Percentiles rank a stretch among this genome's conserved stretches.
Conservation (phyloP, 2,888 invertebrate genomes). For the Tachina grossa region DNA sequence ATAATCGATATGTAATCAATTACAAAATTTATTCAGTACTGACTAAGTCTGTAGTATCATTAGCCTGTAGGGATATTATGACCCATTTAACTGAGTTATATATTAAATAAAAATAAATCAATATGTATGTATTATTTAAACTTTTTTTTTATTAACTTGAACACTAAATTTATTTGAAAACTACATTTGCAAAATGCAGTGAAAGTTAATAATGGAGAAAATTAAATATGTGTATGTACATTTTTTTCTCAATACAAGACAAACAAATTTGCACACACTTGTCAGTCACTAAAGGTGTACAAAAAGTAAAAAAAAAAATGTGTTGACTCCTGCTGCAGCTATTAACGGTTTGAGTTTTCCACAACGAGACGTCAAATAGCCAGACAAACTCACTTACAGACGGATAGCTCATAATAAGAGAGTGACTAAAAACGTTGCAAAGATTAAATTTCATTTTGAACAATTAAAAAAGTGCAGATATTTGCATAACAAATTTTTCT, state of each 20-base stretch:
- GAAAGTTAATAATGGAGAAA: slow-evolving; percentile 63
- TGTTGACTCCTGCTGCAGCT: slow-evolving; percentile 55
- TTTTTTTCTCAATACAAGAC: slow-evolving; percentile 27
- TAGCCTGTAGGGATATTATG: too few relatives aligned
- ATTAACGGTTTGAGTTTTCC: slow-evolving; percentile 33
- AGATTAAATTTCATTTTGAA: slow-evolving; percentile 17
- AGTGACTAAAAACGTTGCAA: background rate
- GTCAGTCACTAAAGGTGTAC: slow-evolving; percentile 50
- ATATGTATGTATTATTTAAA: background rate
- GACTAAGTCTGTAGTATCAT: too few relatives aligned
- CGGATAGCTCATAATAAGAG: slow-evolving; percentile 18
- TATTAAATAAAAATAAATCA: background rate
- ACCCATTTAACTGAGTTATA: too few relatives aligned
- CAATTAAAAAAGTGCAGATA: slow-evolving; percentile 3
- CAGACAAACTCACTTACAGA: background rate
- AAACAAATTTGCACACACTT: slow-evolving; percentile 60
- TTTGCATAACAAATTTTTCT: slow-evolving; percentile 51
- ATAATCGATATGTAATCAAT: too few relatives aligned
- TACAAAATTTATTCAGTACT: too few relatives aligned
- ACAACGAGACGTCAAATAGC: slow-evolving; percentile 19
- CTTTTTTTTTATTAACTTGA: background rate
- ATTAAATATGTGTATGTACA: slow-evolving; percentile 11
- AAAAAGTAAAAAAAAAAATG: slow-evolving; percentile 29
- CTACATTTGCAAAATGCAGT: slow-evolving; percentile 37
- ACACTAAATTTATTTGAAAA: slow-evolving; percentile 10